Evolutionary conservation across 2,797 vertebrate species (phyloP).

Genomic region (Coracias cyanogaster): DNA sequence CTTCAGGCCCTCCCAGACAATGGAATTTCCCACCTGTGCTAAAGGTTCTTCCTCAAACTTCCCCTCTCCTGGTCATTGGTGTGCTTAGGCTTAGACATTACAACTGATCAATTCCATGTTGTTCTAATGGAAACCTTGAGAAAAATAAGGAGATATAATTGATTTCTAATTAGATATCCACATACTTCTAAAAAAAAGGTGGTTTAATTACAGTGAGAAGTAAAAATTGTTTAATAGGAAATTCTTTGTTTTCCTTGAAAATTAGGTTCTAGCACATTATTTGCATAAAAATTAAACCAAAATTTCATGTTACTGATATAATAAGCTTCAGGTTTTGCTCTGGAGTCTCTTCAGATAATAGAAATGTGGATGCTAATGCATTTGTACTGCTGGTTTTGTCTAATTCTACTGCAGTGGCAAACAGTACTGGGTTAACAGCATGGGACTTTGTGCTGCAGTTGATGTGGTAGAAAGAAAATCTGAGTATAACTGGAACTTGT

Average conservation of each 20-base stretch:
- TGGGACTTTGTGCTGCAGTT: background rate
- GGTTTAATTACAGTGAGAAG: conserved; percentile 51
- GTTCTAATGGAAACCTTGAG: background rate
- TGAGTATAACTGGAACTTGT: background rate
- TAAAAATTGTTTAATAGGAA: conserved; percentile 23
- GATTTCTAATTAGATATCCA: conserved; percentile 29
- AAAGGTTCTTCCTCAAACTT: background rate
- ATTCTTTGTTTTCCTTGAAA: conserved; percentile 45
- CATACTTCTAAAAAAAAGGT: background rate
- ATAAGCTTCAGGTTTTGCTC: conserved; percentile 20
- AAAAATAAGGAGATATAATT: conserved; percentile 36
- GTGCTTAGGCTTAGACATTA: background rate
- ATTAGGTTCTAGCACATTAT: conserved; percentile 24
- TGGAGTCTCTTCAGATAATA: background rate
- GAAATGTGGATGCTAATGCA: background rate
- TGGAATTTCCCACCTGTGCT: background rate
- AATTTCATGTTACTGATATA: background rate
- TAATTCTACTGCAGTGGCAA: background rate
- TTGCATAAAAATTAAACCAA: conserved; percentile 22
- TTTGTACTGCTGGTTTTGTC: background rate
- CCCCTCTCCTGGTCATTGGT: background rate
- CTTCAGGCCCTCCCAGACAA: background rate
- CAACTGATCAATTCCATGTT: background rate
- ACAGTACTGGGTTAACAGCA: background rate
- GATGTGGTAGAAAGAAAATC: background rate